Percentiles rank a stretch among this genome's conserved stretches.
These are phyloP conservation scores for Operophtera brumata DNA, from an alignment of 2,888 invertebrate genomes.

Conservation along the genomic window DNA sequence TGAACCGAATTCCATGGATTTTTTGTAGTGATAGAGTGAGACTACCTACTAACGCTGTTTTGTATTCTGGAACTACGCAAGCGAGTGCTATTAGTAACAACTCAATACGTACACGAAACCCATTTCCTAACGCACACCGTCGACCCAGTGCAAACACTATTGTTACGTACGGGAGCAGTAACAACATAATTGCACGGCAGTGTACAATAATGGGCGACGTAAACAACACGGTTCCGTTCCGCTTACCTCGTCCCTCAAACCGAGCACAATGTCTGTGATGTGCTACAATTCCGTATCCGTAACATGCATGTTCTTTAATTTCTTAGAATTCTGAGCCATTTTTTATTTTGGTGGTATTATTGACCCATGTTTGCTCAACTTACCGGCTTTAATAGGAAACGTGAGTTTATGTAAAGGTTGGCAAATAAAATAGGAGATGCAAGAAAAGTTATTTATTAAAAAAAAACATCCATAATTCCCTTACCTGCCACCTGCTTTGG, in stretches of 20 bases:
- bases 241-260: slow-evolving; percentile 25
- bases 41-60: too few relatives aligned
- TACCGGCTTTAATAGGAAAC: too few relatives aligned
- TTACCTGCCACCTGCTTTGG: too few relatives aligned
- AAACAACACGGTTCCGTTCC: slow-evolving; percentile 29
- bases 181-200: slow-evolving; percentile 31
- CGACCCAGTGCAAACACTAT: slow-evolving; percentile 29
- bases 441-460: too few relatives aligned
- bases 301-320: not conserved
- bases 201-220: slow-evolving; percentile 29
- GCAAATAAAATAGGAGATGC: too few relatives aligned
- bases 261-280: slow-evolving; percentile 17
- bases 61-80: not conserved
- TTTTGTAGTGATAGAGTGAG: too few relatives aligned
- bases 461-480: too few relatives aligned
- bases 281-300: slow-evolving; percentile 3
- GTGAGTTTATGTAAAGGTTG: too few relatives aligned
- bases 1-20: too few relatives aligned
- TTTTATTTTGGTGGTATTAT: too few relatives aligned
- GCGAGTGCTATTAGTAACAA: not conserved
- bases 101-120: not conserved
- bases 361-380: too few relatives aligned
- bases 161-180: slow-evolving; percentile 30
- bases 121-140: not conserved
- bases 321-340: too few relatives aligned